Base-by-base conservation (phyloP, 2,113 vertebrate genomes). In the Etia nguti region DNA sequence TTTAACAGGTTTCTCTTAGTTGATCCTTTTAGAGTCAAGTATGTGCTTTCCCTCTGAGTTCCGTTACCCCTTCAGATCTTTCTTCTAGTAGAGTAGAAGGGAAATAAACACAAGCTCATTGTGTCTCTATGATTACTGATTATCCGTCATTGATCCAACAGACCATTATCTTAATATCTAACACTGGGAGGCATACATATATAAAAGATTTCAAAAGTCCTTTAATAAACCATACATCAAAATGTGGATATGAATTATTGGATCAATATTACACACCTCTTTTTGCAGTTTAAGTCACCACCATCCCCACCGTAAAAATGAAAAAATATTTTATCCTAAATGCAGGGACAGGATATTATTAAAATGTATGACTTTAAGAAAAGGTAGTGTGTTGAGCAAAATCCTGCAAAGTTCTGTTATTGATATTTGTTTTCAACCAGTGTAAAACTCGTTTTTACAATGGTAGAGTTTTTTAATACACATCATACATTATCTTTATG, bases 201-300 rank as follows among this genome's bases (percentile, higher is more conserved):
- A 80, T 81, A 50, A 12, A 68, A 87, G 81, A 87, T 86, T 90
- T 91, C 90, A 90, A 82, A 85, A 70, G 79, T 48, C 13, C 34
- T 88, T 92, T 90, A 31, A 80, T 82, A 87, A 81, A 62, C 82
- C 89, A 92, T 92, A 65, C 84, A 91, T 93, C 86, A 91, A 91
- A 81, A 90, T 46, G 36, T 73, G 55, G 75, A 86, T 89, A 65
- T 87, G 85, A 75, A 77, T 80, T 73, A 80, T 77, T 5, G 41
- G 65, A 92, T 95, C 91, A 85, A 94, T 94, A 93, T 52, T 84
- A 65, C 29, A 55, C 38, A 60, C 62, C 54, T 73, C 80, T 54
- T 57, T 87, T 57, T 87, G 46, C 11, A 68, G 84, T 62, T 85
- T 80, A 70, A 80, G 75, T n/a, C 50, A 15, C 6, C 59, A 60